phyloP scores from a whole-genome alignment of 2,888 invertebrate genomes.

The Coecobrya sp. region DNA sequence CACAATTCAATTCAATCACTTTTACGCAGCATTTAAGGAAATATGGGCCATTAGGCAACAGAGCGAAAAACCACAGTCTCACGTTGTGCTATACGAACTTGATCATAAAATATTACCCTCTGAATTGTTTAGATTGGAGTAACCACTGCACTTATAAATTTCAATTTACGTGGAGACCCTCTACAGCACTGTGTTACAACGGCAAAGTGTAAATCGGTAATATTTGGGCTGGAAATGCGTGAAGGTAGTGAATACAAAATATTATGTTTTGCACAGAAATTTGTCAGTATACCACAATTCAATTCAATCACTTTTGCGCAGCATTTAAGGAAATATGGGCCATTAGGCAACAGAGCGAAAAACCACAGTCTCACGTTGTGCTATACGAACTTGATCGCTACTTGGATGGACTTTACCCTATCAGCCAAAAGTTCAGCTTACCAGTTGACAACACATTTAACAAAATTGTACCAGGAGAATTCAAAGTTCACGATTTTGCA shows the following conservation, averaged over 20 bases:
- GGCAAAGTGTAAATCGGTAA: constrained; percentile 94
- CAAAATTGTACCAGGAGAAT: neutral
- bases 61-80: constrained; percentile 33
- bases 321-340: constrained; percentile 55
- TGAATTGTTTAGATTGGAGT: constrained; percentile 89
- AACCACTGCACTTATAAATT: constrained; percentile 96
- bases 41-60: constrained; percentile 41
- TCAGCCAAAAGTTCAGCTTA: constrained; percentile 62
- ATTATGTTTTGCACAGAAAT: no score
- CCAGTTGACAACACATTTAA: neutral
- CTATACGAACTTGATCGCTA: constrained; percentile 73
- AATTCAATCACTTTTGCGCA: neutral
- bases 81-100: constrained; percentile 64
- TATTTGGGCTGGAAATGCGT: constrained; percentile 92
- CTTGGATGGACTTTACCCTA: constrained; percentile 60
- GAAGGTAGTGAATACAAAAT: constrained; percentile 53
- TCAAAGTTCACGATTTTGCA: constrained; percentile 59
- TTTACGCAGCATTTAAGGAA: constrained; percentile 39
- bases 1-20: neutral
- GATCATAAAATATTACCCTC: no score
- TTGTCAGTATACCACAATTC: no score
- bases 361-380: constrained; percentile 38
- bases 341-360: constrained; percentile 28
- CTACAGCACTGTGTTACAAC: constrained; percentile 95
- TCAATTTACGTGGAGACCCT: constrained; percentile 94